Evolutionary conservation across 2,113 vertebrate genomes (phyloP).

Genomic region (Callipepla californica): DNA sequence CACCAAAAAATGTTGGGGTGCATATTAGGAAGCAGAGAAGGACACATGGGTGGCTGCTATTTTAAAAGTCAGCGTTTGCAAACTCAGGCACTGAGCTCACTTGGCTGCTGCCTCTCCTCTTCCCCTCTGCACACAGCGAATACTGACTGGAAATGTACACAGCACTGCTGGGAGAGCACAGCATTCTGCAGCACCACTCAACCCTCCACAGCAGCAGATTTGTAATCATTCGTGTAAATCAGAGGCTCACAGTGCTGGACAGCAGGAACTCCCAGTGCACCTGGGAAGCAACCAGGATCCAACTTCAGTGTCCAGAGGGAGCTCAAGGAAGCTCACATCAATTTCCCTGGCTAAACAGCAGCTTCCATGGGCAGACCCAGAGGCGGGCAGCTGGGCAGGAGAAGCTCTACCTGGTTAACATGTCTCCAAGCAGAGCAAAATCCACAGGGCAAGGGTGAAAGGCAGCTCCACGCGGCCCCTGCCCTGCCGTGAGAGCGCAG

Average conservation of each 20-base stretch:
- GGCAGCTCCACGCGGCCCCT: not conserved
- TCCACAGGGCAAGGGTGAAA: not conserved
- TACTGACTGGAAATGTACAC: not conserved
- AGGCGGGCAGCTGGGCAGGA: not conserved
- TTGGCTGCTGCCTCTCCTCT: not conserved
- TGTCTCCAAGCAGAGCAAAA: not conserved
- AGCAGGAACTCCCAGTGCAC: not conserved
- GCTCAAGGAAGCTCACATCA: not conserved
- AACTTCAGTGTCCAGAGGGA: rapidly evolving
- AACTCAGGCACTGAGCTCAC: not conserved
- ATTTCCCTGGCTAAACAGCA: not conserved
- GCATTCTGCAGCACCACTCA: not conserved
- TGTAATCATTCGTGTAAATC: slow-evolving; percentile 48
- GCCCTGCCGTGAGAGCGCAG: not conserved
- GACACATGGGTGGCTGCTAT: not conserved
- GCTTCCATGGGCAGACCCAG: not conserved
- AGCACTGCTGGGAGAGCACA: not conserved
- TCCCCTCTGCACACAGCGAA: not conserved
- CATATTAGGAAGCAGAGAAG: not conserved
- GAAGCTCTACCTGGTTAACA: not conserved
- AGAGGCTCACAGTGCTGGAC: not conserved
- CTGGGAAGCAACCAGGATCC: not conserved
- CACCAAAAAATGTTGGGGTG: not conserved
- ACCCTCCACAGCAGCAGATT: not conserved
- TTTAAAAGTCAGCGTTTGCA: not conserved